phyloP scores from a whole-genome alignment of 1,140 invertebrate species.

The Popillia japonica region DNA sequence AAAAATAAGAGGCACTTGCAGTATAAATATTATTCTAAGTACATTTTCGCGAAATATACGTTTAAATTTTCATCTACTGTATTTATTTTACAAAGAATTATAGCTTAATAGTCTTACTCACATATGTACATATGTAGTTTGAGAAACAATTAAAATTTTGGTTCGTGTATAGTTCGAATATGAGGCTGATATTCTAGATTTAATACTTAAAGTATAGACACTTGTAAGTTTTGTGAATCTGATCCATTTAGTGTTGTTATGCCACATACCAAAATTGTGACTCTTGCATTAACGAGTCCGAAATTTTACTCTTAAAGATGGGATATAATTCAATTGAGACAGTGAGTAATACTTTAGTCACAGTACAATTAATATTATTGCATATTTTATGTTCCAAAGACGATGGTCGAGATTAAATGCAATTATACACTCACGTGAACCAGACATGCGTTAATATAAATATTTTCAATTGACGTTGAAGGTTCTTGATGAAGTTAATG shows the following conservation, averaged over 20 bases:
- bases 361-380: constrained; percentile 7
- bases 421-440: constrained; percentile 1
- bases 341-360: constrained; percentile 15
- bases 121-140: background rate
- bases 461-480: constrained; percentile 2
- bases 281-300: constrained; percentile 6
- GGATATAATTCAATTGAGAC: background rate
- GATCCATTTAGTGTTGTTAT: background rate
- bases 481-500: constrained; percentile 5
- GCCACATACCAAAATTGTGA: constrained; percentile 1
- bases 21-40: constrained; percentile 5
- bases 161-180: background rate
- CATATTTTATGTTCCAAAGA: constrained; percentile 11
- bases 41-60: background rate
- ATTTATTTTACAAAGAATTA: background rate
- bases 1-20: constrained; percentile 6
- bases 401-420: constrained; percentile 10
- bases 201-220: background rate
- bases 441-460: constrained; percentile 1
- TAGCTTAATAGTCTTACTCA: background rate
- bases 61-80: background rate
- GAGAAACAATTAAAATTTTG: background rate
- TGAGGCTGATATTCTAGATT: background rate
- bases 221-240: background rate
- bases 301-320: constrained; percentile 12